A percentile compares a stretch with the other conserved stretches of the same genome.
Evolutionary conservation across 2,888 invertebrate genomes (phyloP).

Genomic region (Amorpha juglandis): DNA sequence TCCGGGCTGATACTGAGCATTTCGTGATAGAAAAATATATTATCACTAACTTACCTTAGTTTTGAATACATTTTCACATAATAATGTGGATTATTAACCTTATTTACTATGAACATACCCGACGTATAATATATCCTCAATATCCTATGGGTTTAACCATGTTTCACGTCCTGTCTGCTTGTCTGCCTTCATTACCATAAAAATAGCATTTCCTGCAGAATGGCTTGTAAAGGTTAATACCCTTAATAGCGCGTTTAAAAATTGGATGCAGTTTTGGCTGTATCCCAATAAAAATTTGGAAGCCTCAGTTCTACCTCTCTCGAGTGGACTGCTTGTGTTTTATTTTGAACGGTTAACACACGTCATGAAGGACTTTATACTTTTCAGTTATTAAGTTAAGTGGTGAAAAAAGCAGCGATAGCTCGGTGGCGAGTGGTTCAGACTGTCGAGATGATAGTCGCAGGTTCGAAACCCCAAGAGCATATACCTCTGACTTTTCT

Average conservation of each 20-base stretch:
- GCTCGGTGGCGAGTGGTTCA: too few relatives aligned
- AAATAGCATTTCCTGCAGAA: not conserved
- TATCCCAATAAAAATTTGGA: constrained; percentile 24
- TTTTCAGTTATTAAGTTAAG: too few relatives aligned
- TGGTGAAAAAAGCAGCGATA: too few relatives aligned
- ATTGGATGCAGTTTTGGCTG: constrained; percentile 18
- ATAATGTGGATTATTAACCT: too few relatives aligned
- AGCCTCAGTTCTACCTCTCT: constrained; percentile 15
- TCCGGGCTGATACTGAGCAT: too few relatives aligned
- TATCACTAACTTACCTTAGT: too few relatives aligned
- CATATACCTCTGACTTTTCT: too few relatives aligned
- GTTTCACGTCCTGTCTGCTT: constrained; percentile 2
- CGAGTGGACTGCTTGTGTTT: constrained; percentile 5
- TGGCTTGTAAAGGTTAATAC: constrained; percentile 21
- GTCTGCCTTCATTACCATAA: constrained; percentile 21
- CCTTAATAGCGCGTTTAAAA: constrained; percentile 23
- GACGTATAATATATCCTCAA: not conserved
- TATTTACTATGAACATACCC: not conserved
- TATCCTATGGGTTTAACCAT: not conserved
- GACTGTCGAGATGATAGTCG: too few relatives aligned
- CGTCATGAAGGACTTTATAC: not conserved
- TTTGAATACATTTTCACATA: too few relatives aligned
- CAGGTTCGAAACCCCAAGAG: too few relatives aligned
- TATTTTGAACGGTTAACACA: not conserved
- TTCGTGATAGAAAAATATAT: too few relatives aligned